Conservation (phyloP, 1,140 invertebrate species). For the Saccostrea cuccullata region DNA sequence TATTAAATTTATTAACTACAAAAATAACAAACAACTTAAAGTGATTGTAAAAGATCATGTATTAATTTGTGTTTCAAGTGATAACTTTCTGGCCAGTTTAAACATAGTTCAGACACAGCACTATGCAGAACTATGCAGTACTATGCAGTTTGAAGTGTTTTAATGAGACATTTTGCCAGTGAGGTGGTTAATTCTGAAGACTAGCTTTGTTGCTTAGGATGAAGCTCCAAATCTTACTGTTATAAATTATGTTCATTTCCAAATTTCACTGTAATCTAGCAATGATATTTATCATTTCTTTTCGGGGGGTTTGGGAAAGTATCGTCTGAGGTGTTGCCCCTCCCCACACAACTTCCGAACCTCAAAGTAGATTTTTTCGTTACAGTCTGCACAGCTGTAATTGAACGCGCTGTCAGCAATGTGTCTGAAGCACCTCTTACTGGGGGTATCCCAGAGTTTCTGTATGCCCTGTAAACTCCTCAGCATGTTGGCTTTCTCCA, state of each 20-base stretch:
- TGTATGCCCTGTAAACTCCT: conserved; percentile 58
- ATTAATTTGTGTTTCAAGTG: no score
- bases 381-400: conserved; percentile 66
- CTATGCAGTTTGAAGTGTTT: no score
- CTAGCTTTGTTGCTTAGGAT: no score
- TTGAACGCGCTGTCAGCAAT: conserved; percentile 62
- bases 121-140: no score
- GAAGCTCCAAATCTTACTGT: neutral
- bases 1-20: no score
- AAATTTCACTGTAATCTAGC: neutral
- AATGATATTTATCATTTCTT: neutral
- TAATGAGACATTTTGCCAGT: no score
- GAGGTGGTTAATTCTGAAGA: no score
- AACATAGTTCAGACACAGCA: no score
- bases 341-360: conserved; percentile 61
- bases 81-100: no score
- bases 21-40: no score
- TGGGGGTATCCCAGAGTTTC: conserved; percentile 63
- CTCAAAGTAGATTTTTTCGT: conserved; percentile 65
- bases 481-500: conserved; percentile 62
- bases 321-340: conserved; percentile 60
- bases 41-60: no score
- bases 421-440: conserved; percentile 66
- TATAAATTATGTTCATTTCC: neutral
- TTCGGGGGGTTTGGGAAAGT: conserved; percentile 19